phyloP scores from a whole-genome alignment of 2,113 vertebrate species.

The Osmerus mordax region DNA sequence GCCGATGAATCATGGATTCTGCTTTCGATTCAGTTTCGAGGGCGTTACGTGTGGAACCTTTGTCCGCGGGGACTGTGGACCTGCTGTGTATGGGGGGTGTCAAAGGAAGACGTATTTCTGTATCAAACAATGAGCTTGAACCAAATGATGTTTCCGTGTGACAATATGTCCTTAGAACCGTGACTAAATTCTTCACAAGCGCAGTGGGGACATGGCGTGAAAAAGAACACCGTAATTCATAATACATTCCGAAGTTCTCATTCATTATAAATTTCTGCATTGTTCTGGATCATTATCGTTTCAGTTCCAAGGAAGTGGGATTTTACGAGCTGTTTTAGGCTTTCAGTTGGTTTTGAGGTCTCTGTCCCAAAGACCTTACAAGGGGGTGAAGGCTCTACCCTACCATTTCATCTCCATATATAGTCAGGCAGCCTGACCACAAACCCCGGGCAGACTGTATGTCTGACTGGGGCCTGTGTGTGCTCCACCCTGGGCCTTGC shows the following conservation, averaged over 20 bases:
- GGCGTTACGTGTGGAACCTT: not conserved
- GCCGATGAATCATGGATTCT: constrained; percentile 23
- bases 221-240: constrained; percentile 16
- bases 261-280: constrained; percentile 48
- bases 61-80: not conserved
- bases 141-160: too few species aligned
- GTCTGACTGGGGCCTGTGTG: constrained; percentile 68
- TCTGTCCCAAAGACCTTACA: constrained; percentile 52
- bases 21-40: constrained; percentile 23
- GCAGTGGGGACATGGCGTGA: not conserved
- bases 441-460: constrained; percentile 63
- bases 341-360: constrained; percentile 57
- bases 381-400: constrained; percentile 61
- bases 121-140: too few species aligned
- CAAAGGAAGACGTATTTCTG: too few species aligned
- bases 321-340: constrained; percentile 64
- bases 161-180: too few species aligned
- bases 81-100: too few species aligned
- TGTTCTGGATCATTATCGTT: constrained; percentile 51
- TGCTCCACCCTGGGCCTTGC: constrained; percentile 43
- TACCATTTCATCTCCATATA: constrained; percentile 73
- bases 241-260: constrained; percentile 24
- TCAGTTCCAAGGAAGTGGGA: constrained; percentile 55
- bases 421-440: constrained; percentile 69
- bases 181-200: not conserved